Conservation (phyloP, 2,113 vertebrate species). For the Myrmecophaga tridactyla region DNA sequence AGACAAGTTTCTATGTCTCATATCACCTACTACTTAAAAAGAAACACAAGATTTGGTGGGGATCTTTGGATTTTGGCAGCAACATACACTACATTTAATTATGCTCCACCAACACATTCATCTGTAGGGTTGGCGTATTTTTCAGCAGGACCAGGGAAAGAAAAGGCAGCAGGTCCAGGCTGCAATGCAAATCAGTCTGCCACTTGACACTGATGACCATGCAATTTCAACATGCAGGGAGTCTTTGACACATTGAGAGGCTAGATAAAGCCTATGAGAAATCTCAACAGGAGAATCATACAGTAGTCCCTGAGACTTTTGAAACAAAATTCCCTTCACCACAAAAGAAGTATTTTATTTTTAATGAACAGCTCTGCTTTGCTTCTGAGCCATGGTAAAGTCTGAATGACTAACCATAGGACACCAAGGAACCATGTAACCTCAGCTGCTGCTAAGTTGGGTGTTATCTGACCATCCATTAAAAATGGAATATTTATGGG, state of each 20-base stretch:
- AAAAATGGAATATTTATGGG: not conserved
- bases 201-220: not conserved
- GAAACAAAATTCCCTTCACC: not conserved
- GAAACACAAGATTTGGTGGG: not conserved
- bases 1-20: not conserved
- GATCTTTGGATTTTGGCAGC: not conserved
- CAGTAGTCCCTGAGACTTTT: not conserved
- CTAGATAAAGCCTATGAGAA: not conserved
- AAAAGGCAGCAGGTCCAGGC: not conserved
- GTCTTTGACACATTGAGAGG: not conserved
- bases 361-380: not conserved
- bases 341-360: not conserved
- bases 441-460: not conserved
- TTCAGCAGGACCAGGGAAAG: not conserved
- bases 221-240: not conserved
- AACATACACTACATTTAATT: not conserved
- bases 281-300: not conserved
- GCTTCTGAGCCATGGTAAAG: not conserved
- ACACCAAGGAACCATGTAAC: not conserved
- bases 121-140: not conserved
- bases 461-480: not conserved
- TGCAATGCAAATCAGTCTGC: too few species aligned
- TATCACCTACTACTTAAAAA: not conserved
- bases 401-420: not conserved
- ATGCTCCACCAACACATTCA: not conserved